A percentile compares a stretch with the other conserved stretches of the same genome.
phyloP scores from a whole-genome alignment of 2,888 invertebrate species.

The Hirtodrosophila trivittata region DNA sequence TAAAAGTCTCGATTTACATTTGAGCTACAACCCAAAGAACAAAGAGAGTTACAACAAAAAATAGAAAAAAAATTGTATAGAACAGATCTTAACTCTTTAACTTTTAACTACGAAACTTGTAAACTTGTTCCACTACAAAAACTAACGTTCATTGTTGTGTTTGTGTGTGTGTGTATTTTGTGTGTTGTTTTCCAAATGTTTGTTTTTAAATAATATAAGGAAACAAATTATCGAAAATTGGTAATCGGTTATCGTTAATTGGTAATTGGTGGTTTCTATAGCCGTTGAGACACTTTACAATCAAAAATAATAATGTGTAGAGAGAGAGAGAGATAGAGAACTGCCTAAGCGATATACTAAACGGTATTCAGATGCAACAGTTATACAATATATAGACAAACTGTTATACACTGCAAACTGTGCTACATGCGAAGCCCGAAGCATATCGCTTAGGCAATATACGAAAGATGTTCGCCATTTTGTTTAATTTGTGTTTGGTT shows the following conservation, averaged over 20 bases:
- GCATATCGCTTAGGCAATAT: too few relatives aligned
- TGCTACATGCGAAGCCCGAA: too few relatives aligned
- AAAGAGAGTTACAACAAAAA: not conserved
- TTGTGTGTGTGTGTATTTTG: slow-evolving; percentile 31
- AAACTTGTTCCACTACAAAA: slow-evolving; percentile 47
- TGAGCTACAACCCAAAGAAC: slow-evolving; percentile 61
- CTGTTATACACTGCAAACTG: too few relatives aligned
- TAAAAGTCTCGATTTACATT: slow-evolving; percentile 41
- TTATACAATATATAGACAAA: too few relatives aligned
- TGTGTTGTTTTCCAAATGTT: slow-evolving; percentile 20
- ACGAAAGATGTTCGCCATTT: too few relatives aligned
- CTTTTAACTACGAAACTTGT: slow-evolving; percentile 41
- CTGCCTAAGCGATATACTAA: slow-evolving; percentile 17
- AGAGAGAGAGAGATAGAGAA: slow-evolving; percentile 2
- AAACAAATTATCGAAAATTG: slow-evolving; percentile 10
- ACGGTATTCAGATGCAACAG: too few relatives aligned
- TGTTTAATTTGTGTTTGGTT: not conserved
- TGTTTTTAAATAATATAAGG: too few relatives aligned
- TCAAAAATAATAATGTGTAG: slow-evolving; percentile 36
- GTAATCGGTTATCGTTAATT: slow-evolving; percentile 10
- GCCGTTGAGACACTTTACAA: slow-evolving; percentile 81
- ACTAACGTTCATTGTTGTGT: slow-evolving; percentile 64
- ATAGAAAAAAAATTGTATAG: slow-evolving; percentile 8
- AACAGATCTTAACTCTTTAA: slow-evolving; percentile 33
- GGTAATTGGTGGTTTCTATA: slow-evolving; percentile 45